phyloP scores from a whole-genome alignment of 2,113 vertebrate genomes.

The Spilogale gracilis region DNA sequence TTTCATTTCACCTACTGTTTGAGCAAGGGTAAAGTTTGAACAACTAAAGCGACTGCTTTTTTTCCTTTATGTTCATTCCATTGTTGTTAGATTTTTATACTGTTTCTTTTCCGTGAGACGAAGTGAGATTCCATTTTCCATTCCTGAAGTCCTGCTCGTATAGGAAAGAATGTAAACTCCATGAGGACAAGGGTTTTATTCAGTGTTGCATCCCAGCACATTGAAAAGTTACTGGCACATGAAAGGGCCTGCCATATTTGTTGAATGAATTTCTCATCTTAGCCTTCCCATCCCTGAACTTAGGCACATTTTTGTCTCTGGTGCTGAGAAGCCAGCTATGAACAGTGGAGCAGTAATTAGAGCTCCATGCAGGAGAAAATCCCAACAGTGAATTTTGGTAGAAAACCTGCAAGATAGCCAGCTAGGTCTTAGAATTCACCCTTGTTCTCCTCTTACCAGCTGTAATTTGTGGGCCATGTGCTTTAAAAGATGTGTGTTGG shows the following conservation, averaged over 20 bases:
- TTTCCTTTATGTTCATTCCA: neutral
- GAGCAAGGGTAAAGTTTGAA: conserved; percentile 19
- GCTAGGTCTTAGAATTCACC: conserved; percentile 22
- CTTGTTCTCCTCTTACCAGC: neutral
- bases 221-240: conserved; percentile 42
- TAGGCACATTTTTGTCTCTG: conserved; percentile 16
- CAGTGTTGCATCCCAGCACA: conserved; percentile 22
- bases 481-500: conserved; percentile 23
- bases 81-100: conserved; percentile 21
- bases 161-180: conserved; percentile 66
- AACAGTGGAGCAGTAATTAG: conserved; percentile 48
- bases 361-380: conserved; percentile 23
- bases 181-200: conserved; percentile 45
- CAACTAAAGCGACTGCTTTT: conserved; percentile 17
- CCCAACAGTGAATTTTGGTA: conserved; percentile 32
- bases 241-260: conserved; percentile 42
- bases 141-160: conserved; percentile 22
- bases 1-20: neutral
- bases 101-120: conserved; percentile 35
- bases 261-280: conserved; percentile 63
- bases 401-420: conserved; percentile 38
- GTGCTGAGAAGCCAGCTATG: conserved; percentile 49
- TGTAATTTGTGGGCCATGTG: neutral
- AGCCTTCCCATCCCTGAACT: conserved; percentile 24
- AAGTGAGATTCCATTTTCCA: conserved; percentile 49